These are phyloP conservation scores for Cerceris ruficornis DNA, from an alignment of 2,888 invertebrate species.

Conservation along the genomic window DNA sequence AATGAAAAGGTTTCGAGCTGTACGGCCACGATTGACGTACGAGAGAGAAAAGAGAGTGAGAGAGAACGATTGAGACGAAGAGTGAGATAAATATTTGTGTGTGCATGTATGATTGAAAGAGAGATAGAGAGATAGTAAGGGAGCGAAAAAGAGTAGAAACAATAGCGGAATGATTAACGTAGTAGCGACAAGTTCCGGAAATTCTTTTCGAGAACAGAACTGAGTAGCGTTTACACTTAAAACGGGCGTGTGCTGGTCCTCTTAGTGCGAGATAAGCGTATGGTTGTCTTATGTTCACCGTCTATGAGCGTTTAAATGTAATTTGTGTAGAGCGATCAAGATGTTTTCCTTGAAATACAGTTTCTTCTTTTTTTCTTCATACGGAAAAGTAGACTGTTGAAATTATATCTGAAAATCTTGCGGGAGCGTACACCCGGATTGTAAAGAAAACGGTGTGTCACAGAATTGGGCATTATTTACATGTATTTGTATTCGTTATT, in stretches of 20 bases:
- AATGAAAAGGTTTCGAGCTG: constrained; percentile 29
- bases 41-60: constrained; percentile 21
- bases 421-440: background rate
- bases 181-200: constrained; percentile 34
- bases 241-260: constrained; percentile 28
- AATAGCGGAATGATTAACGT: constrained; percentile 47
- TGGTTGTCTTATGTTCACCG: constrained; percentile 7
- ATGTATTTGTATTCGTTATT: background rate
- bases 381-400: constrained; percentile 28
- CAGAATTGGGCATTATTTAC: constrained; percentile 10
- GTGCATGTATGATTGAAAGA: background rate
- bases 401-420: constrained; percentile 31
- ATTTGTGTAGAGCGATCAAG: constrained; percentile 45
- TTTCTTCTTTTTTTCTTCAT: constrained; percentile 52
- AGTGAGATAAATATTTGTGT: constrained; percentile 4
- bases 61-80: constrained; percentile 2
- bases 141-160: background rate
- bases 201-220: constrained; percentile 64
- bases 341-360: constrained; percentile 54
- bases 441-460: background rate
- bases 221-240: constrained; percentile 62
- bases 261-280: constrained; percentile 16
- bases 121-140: constrained; percentile 6
- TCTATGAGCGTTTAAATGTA: constrained; percentile 24
- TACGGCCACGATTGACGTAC: constrained; percentile 17